Base-by-base conservation (phyloP, 2,113 vertebrate genomes). In the Willisornis vidua region DNA sequence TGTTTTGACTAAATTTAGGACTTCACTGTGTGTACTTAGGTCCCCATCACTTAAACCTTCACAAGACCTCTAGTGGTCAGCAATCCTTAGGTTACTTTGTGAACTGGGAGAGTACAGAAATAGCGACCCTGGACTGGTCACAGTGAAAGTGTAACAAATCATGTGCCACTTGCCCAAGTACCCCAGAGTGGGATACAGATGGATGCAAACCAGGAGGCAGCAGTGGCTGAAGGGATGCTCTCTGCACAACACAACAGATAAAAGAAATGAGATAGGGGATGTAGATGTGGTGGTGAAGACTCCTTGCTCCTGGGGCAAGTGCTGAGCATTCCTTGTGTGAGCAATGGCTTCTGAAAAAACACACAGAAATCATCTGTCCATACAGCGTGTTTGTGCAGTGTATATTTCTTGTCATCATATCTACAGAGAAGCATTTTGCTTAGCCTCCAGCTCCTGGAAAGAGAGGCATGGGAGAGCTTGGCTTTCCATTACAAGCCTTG, bases 401-500 rank as follows among this genome's bases (percentile, higher is more conserved):
- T 52, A 52, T 1, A 11, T 59, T 73, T 43, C 20, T 8, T 74
- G 68, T 35, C 15, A 45, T 41, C 48, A 10, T 25, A 66, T 73
- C 46, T 51, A 11, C 41, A 65, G 46, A 77, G 51, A 19, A 59
- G 24, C 7, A 6, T 67, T 83, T 46, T 83, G 18, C 33, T 58
- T 55, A n/a, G 7, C 55, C 28, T 67, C 29, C 37, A 54, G 71
- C 24, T 63, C 45, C 57, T 51, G 61, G 43, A 66, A 20, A 19
- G 26, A 31, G 20, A 48, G 20, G 33, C 23, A 57, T 35, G 0
- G 1, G 33, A 52, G 55, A 70, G 18, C 51, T 61, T 26, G 7
- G 33, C 49, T 70, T 77, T 35, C 51, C 1, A 0, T 43, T 51
- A 37, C 57, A 62, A 2, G 4, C 25, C 28, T 59, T 80, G 0